phyloP scores from a whole-genome alignment of 2,113 vertebrate species.

The Cichladusa arquata region DNA sequence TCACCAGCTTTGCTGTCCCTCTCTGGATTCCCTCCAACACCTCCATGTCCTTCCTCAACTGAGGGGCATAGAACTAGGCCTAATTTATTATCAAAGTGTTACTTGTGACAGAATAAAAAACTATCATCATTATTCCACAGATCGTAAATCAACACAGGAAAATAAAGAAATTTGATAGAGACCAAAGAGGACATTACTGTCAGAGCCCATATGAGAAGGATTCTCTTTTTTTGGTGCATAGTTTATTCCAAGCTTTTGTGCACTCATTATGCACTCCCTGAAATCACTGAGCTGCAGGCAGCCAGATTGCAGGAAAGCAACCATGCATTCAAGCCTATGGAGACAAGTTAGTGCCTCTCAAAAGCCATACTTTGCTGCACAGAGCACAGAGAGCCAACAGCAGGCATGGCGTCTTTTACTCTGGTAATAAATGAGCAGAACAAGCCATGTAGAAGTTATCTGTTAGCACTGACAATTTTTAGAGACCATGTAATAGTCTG shows the following conservation, averaged over 20 bases:
- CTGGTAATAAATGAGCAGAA: neutral
- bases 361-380: neutral
- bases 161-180: neutral
- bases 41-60: neutral
- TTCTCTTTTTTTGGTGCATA: neutral
- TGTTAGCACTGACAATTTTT: neutral
- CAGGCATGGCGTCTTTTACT: neutral
- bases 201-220: neutral
- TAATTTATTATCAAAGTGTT: neutral
- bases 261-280: neutral
- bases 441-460: neutral
- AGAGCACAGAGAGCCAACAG: neutral
- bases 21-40: neutral
- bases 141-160: neutral
- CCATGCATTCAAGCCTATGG: neutral
- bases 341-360: neutral
- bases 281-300: neutral
- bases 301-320: neutral
- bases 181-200: neutral
- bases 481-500: neutral
- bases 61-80: neutral
- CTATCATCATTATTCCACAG: fast-evolving
- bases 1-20: neutral
- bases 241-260: neutral
- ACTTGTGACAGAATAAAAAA: neutral